These are phyloP conservation scores for Autographa gamma DNA, from an alignment of 2,888 invertebrate genomes.

Conservation along the genomic window DNA sequence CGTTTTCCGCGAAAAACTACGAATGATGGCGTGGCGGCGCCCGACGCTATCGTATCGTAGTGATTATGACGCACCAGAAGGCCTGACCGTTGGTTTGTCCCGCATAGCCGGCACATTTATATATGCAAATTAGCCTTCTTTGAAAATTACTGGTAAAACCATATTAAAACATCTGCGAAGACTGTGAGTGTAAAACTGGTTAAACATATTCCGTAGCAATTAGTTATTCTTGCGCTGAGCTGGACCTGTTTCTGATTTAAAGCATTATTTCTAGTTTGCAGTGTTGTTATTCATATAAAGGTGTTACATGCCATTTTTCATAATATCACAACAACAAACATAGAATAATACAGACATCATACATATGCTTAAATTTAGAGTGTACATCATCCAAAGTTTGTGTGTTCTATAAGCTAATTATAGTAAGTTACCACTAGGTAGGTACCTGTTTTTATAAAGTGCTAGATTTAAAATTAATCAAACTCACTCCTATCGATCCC, in stretches of 20 bases:
- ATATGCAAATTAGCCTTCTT: slow-evolving; percentile 59
- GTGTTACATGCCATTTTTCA: not conserved
- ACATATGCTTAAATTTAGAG: not conserved
- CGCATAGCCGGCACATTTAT: slow-evolving; percentile 59
- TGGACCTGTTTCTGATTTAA: slow-evolving; percentile 47
- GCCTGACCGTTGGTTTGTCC: slow-evolving; percentile 78
- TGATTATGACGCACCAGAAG: slow-evolving; percentile 78
- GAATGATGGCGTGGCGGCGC: slow-evolving; percentile 75
- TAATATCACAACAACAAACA: not conserved
- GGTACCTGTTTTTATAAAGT: slow-evolving; percentile 62
- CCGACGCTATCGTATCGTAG: slow-evolving; percentile 75
- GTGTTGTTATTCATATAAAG: not conserved
- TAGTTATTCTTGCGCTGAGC: slow-evolving; percentile 65
- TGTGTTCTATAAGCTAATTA: not conserved
- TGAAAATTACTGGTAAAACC: slow-evolving; percentile 54
- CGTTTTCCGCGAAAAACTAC: slow-evolving; percentile 88
- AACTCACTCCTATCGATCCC: slow-evolving; percentile 73
- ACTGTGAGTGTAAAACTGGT: slow-evolving; percentile 71
- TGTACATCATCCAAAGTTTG: not conserved
- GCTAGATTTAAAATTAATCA: slow-evolving; percentile 60
- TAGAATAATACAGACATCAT: not conserved
- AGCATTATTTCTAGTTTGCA: slow-evolving; percentile 14
- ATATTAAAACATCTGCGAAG: slow-evolving; percentile 56
- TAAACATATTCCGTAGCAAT: slow-evolving; percentile 30
- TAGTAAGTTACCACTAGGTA: slow-evolving; percentile 42